Conservation (phyloP, 1,140 invertebrate genomes). For the Lepidurus apus region DNA sequence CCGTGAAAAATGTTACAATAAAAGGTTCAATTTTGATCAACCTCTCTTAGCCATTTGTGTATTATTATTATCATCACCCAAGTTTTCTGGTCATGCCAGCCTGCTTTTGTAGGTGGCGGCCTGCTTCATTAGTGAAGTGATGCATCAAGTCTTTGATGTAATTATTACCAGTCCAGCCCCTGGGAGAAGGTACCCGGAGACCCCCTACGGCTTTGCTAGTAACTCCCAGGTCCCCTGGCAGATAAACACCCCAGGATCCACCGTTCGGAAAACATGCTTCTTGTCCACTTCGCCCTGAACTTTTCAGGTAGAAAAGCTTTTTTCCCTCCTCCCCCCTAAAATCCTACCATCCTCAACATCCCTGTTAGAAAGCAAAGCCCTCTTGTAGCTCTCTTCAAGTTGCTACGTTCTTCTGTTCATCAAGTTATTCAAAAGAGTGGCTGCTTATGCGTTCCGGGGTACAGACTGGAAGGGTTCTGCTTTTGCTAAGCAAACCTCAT, state of each 20-base stretch:
- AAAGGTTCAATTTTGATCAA: no score
- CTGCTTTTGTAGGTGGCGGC: background rate
- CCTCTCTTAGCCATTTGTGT: no score
- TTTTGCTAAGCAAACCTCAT: background rate
- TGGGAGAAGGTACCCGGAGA: background rate
- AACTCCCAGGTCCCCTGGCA: background rate
- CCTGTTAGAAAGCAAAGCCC: background rate
- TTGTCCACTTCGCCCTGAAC: background rate
- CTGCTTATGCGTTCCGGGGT: conserved; percentile 2
- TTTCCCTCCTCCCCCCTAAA: background rate
- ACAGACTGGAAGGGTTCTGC: background rate
- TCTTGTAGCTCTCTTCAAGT: background rate
- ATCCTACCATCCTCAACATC: background rate
- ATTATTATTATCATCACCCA: background rate
- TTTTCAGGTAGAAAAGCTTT: conserved; percentile 2
- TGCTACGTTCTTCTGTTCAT: background rate
- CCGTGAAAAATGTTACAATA: no score
- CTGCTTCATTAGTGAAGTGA: background rate
- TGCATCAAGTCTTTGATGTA: background rate
- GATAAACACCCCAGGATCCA: background rate
- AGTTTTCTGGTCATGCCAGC: background rate
- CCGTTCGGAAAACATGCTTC: background rate
- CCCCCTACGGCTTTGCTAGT: background rate
- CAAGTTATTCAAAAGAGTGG: background rate
- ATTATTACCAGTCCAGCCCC: background rate